A percentile compares a stretch with the other conserved stretches of the same genome.
phyloP scores from a whole-genome alignment of 2,113 vertebrate species.

The Plestiodon gilberti region DNA sequence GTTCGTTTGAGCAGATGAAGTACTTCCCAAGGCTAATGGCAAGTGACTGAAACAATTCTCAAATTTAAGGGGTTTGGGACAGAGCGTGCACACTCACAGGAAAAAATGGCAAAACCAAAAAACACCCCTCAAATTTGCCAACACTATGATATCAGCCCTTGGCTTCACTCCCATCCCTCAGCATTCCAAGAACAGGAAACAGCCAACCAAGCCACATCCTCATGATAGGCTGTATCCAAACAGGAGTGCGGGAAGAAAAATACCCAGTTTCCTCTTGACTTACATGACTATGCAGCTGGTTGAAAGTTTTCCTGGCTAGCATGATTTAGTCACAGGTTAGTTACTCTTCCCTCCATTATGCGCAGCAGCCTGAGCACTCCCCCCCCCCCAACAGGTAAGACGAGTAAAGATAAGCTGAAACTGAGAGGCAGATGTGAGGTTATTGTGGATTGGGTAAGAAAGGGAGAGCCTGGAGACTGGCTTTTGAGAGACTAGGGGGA shows the following conservation, averaged over 20 bases:
- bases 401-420: not conserved
- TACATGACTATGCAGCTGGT: not conserved
- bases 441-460: not conserved
- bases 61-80: not conserved
- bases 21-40: not conserved
- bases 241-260: not conserved
- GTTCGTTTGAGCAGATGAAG: not conserved
- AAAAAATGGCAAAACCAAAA: not conserved
- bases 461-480: not conserved
- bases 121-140: not conserved
- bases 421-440: not conserved
- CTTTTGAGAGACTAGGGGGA: not conserved
- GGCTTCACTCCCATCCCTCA: conserved; percentile 8
- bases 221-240: conserved; percentile 9
- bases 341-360: not conserved
- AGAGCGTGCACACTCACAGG: not conserved
- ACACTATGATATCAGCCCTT: conserved; percentile 16
- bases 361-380: not conserved
- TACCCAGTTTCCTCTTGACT: not conserved
- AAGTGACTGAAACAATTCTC: not conserved
- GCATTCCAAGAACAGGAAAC: conserved; percentile 9
- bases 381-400: not conserved
- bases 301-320: conserved; percentile 10
- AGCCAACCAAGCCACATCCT: conserved; percentile 5
- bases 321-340: not conserved